These are phyloP conservation scores for Etheostoma nigrum DNA, from an alignment of 2,797 vertebrate species.

Conservation along the genomic window DNA sequence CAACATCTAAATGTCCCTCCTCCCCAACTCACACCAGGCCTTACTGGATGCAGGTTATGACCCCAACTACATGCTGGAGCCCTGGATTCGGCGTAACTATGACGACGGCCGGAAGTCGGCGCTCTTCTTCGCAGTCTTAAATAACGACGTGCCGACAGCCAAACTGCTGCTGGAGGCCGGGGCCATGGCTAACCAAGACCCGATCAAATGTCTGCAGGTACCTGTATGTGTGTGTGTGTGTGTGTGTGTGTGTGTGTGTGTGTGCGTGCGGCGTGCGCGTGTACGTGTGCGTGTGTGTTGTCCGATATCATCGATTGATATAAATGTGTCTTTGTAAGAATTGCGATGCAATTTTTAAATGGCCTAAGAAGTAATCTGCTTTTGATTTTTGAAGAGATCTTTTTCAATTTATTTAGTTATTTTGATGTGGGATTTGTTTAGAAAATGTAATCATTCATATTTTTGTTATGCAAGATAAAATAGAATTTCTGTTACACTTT, in stretches of 20 bases:
- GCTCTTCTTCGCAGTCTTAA: slow-evolving; percentile 93
- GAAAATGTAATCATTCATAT: no score
- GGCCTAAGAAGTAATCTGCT: no score
- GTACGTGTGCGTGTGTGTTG: no score
- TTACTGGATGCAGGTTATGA: slow-evolving; percentile 92
- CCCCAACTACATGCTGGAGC: slow-evolving; percentile 94
- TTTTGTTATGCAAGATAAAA: no score
- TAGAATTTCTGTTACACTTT: no score
- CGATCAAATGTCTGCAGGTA: slow-evolving; percentile 95
- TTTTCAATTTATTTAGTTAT: no score
- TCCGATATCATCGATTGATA: no score
- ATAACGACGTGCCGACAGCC: slow-evolving; percentile 88
- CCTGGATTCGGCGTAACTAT: slow-evolving; percentile 88
- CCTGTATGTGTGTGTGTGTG: background rate
- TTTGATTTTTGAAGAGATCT: no score
- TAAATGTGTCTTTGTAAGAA: no score
- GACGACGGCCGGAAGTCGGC: slow-evolving; percentile 93
- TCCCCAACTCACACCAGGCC: slow-evolving; percentile 54
- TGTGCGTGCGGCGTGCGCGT: no score
- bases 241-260: slow-evolving; percentile 3
- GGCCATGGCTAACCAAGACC: slow-evolving; percentile 95
- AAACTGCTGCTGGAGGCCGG: slow-evolving; percentile 90
- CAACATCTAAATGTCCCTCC: background rate
- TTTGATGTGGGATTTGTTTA: no score
- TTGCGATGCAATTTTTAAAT: no score